Percentiles rank a stretch among this genome's conserved stretches.
Conservation (phyloP, 1,140 invertebrate species). For the Oscheius sp. region DNA sequence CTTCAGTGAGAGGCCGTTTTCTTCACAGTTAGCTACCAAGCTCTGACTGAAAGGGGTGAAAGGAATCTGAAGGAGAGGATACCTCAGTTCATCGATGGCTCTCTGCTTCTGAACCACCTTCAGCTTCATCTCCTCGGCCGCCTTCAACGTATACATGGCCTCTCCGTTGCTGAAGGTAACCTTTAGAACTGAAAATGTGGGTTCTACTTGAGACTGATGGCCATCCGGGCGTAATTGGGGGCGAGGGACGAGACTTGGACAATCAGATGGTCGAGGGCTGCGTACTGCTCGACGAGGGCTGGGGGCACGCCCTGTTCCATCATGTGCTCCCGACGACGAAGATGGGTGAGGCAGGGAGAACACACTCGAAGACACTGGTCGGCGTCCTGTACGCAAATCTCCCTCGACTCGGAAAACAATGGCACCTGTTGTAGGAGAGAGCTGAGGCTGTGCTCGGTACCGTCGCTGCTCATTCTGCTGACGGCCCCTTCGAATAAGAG, state of each 20-base stretch:
- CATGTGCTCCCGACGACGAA: slow-evolving; percentile 79
- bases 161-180: slow-evolving; percentile 74
- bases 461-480: slow-evolving; percentile 38
- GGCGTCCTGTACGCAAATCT: slow-evolving; percentile 4
- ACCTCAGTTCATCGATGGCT: slow-evolving; percentile 75
- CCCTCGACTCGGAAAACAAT: neutral
- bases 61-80: slow-evolving; percentile 33
- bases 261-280: slow-evolving; percentile 73
- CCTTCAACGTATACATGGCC: slow-evolving; percentile 76
- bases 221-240: slow-evolving; percentile 81
- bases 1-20: slow-evolving; percentile 34
- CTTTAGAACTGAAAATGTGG: slow-evolving; percentile 3
- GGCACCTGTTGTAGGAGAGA: slow-evolving; percentile 35
- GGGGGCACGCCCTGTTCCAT: slow-evolving; percentile 77
- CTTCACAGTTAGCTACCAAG: neutral
- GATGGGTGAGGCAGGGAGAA: slow-evolving; percentile 74
- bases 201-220: slow-evolving; percentile 69
- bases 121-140: slow-evolving; percentile 76
- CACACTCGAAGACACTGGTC: slow-evolving; percentile 75
- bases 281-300: slow-evolving; percentile 77
- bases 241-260: slow-evolving; percentile 74
- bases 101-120: slow-evolving; percentile 83
- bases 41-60: neutral
- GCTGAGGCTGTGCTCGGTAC: slow-evolving; percentile 29
- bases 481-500: slow-evolving; percentile 12